Evolutionary conservation across 2,113 vertebrate species (phyloP).

Genomic region (Spermophilus dauricus): DNA sequence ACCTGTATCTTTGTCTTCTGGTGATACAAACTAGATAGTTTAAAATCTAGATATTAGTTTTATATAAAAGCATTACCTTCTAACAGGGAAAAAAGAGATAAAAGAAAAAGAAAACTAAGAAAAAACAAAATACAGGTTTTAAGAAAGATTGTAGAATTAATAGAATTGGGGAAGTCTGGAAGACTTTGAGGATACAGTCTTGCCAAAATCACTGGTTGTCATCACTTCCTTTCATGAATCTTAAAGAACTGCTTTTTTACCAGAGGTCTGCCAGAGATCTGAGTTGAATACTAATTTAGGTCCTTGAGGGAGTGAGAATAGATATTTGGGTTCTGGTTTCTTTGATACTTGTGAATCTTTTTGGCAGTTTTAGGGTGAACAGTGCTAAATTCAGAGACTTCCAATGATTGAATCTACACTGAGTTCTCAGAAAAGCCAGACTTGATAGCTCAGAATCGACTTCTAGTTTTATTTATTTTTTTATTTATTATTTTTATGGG

Average conservation of each 20-base stretch:
- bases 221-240: background rate
- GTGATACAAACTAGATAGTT: background rate
- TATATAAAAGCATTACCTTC: conserved; percentile 21
- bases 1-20: background rate
- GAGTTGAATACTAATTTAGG: background rate
- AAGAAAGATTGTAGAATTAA: background rate
- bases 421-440: conserved; percentile 49
- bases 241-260: background rate
- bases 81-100: background rate
- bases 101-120: background rate
- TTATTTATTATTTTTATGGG: background rate
- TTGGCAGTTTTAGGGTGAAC: background rate
- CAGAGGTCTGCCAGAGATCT: background rate
- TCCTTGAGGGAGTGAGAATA: background rate
- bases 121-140: background rate
- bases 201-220: background rate
- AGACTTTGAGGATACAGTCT: background rate
- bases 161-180: background rate
- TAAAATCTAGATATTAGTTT: background rate
- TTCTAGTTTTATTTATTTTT: background rate
- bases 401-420: background rate
- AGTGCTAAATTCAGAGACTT: conserved; percentile 26
- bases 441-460: background rate
- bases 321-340: background rate
- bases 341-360: background rate